Evolutionary conservation across 2,797 vertebrate species (phyloP).

Genomic region (Mormyrus proboscirostris): DNA sequence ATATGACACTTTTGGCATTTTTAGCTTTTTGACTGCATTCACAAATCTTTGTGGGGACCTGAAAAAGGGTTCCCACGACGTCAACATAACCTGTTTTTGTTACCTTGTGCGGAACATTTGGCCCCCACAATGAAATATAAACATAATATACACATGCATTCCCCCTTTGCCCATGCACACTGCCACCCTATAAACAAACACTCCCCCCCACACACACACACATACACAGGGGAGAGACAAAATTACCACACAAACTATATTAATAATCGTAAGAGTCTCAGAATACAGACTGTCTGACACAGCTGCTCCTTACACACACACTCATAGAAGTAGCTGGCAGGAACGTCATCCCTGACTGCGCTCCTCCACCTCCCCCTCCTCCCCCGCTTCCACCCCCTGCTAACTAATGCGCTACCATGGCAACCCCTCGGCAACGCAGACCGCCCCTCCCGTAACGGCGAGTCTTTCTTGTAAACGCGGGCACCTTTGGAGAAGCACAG

Average conservation of each 20-base stretch:
- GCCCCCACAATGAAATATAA: neutral
- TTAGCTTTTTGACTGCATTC: no score
- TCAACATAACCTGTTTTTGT: neutral
- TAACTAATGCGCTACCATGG: constrained; percentile 6
- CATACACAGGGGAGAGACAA: neutral
- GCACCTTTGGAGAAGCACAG: neutral
- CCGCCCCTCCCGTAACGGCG: neutral
- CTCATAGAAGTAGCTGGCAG: neutral
- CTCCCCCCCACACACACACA: neutral
- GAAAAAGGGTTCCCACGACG: no score
- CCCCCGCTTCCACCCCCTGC: neutral
- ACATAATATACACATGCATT: neutral
- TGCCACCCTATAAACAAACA: constrained; percentile 12
- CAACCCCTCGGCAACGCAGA: neutral
- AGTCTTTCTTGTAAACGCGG: neutral
- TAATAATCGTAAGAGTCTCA: neutral
- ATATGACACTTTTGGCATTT: neutral
- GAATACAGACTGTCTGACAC: neutral
- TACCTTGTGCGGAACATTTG: neutral
- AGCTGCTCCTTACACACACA: neutral
- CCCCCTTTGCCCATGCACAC: neutral
- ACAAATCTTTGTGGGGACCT: neutral
- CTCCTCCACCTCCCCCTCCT: neutral
- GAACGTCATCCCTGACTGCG: neutral
- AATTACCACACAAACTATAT: neutral